These are phyloP conservation scores for Meda fulgida DNA, from an alignment of 2,797 vertebrate species.

Conservation along the genomic window DNA sequence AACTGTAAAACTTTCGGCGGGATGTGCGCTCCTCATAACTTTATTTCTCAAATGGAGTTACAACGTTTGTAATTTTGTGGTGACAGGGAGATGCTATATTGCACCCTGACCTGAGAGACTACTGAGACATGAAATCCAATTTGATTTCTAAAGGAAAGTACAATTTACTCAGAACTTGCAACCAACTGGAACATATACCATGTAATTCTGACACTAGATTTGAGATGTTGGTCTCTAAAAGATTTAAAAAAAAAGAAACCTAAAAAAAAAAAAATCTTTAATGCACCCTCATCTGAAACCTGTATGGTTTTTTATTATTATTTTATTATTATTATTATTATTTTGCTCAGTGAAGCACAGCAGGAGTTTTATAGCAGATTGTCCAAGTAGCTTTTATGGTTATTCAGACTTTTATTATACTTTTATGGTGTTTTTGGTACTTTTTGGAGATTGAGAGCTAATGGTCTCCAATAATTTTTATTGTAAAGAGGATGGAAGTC, in stretches of 20 bases:
- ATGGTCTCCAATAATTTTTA: neutral
- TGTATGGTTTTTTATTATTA: neutral
- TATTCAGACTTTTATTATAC: neutral
- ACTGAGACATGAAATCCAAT: conserved; percentile 28
- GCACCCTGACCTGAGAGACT: neutral
- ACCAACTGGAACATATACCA: conserved; percentile 19
- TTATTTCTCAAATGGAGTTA: conserved; percentile 13
- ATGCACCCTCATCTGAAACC: neutral
- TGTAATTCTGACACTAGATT: conserved; percentile 29
- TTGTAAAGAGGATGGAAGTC: neutral
- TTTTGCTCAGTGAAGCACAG: neutral
- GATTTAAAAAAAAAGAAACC: neutral
- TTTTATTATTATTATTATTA: too few species aligned
- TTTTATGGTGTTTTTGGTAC: neutral
- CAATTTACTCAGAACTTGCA: conserved; percentile 38
- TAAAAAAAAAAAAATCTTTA: neutral
- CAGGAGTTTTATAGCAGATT: neutral
- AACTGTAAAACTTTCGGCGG: neutral
- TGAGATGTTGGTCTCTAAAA: conserved; percentile 1
- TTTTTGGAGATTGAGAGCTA: neutral
- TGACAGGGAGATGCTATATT: conserved; percentile 8
- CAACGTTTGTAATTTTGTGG: conserved; percentile 20
- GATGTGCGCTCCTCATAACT: neutral
- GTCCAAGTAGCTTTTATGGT: neutral
- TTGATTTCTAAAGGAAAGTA: conserved; percentile 40